Percentiles rank a stretch among this genome's conserved stretches.
These are phyloP conservation scores for Clivina fossor DNA, from an alignment of 2,888 invertebrate species.

Conservation along the genomic window DNA sequence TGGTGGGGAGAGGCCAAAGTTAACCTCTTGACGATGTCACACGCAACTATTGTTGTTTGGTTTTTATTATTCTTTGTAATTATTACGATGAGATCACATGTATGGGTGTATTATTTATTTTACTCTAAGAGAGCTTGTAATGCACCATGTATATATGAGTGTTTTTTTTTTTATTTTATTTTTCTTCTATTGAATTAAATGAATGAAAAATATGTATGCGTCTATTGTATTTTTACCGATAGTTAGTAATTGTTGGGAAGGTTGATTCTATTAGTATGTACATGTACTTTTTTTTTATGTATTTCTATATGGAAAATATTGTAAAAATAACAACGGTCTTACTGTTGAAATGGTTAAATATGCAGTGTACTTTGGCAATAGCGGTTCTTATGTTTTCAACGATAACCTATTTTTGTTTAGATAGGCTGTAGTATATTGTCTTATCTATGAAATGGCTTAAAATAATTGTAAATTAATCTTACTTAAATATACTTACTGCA, in stretches of 20 bases:
- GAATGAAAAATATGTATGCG: background rate
- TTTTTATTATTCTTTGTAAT: background rate
- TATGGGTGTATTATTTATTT: background rate
- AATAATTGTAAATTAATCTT: too few relatives aligned
- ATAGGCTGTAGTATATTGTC: too few relatives aligned
- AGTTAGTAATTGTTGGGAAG: slow-evolving; percentile 23
- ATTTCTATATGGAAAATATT: too few relatives aligned
- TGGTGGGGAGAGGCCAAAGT: slow-evolving; percentile 44
- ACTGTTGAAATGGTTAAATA: too few relatives aligned
- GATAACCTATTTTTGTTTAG: too few relatives aligned
- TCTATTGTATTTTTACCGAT: slow-evolving; percentile 25
- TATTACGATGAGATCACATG: background rate
- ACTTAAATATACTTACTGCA: too few relatives aligned
- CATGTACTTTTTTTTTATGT: too few relatives aligned
- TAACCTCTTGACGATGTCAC: slow-evolving; percentile 20
- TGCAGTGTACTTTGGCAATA: too few relatives aligned
- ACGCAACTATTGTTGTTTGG: slow-evolving; percentile 25
- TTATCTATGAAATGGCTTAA: too few relatives aligned
- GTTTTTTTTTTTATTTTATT: background rate
- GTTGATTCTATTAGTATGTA: slow-evolving; percentile 21
- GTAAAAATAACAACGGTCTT: too few relatives aligned
- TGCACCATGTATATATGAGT: background rate
- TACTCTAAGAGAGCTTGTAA: background rate
- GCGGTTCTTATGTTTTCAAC: too few relatives aligned
- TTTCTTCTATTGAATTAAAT: background rate